These are phyloP conservation scores for Rhagium mordax DNA, from an alignment of 2,888 invertebrate species.

Conservation along the genomic window DNA sequence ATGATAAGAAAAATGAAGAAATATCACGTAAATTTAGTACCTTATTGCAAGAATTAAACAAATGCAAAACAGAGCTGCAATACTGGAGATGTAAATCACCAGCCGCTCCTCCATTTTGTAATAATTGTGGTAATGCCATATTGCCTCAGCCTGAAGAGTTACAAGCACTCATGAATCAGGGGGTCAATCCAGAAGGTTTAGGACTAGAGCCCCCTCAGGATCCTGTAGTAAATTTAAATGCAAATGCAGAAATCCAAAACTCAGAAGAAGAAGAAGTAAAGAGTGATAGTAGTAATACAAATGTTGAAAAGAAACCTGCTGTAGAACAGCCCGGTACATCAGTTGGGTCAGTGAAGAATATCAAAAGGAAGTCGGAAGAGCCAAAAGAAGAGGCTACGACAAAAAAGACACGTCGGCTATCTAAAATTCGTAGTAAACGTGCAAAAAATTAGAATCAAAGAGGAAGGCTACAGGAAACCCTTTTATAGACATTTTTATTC, in stretches of 20 bases:
- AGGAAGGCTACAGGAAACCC: slow-evolving; percentile 16
- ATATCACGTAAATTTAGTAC: slow-evolving; percentile 92
- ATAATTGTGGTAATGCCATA: slow-evolving; percentile 80
- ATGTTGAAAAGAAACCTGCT: slow-evolving; percentile 32
- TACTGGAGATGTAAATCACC: slow-evolving; percentile 93
- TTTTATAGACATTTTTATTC: slow-evolving; percentile 25
- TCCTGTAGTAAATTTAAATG: neutral
- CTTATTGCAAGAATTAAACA: slow-evolving; percentile 88
- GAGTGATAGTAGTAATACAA: slow-evolving; percentile 4
- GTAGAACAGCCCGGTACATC: slow-evolving; percentile 42
- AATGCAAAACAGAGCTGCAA: slow-evolving; percentile 92
- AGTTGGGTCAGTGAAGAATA: slow-evolving; percentile 43
- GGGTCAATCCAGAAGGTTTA: slow-evolving; percentile 71
- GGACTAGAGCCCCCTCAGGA: slow-evolving; percentile 51
- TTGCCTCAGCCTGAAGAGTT: slow-evolving; percentile 75
- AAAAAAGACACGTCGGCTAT: slow-evolving; percentile 61
- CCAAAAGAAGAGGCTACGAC: slow-evolving; percentile 53
- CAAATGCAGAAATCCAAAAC: slow-evolving; percentile 20
- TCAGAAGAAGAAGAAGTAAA: slow-evolving; percentile 36
- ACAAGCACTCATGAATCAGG: slow-evolving; percentile 65
- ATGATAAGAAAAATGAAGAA: slow-evolving; percentile 93
- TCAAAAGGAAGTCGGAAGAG: slow-evolving; percentile 63
- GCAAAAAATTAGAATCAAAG: slow-evolving; percentile 56
- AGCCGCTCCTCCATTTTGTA: slow-evolving; percentile 79
- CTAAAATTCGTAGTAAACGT: slow-evolving; percentile 63